A percentile compares a stretch with the other conserved stretches of the same genome.
Conservation (phyloP, 2,888 invertebrate genomes). For the Rhogogaster chlorosoma region DNA sequence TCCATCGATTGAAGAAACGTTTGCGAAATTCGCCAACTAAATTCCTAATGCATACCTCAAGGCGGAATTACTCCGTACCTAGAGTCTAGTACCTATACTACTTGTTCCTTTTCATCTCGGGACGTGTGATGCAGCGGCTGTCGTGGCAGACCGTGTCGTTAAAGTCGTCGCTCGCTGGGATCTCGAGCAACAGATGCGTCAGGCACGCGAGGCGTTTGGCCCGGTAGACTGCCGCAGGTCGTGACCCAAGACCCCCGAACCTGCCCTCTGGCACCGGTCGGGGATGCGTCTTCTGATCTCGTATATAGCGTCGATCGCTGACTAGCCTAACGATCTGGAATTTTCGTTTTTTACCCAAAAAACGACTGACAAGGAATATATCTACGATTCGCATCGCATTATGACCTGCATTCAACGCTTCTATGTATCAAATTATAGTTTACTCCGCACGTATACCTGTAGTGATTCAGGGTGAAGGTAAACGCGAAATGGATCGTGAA, state of each 20-base stretch:
- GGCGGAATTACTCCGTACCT: not conserved
- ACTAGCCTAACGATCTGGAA: not conserved
- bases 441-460: not conserved
- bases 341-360: not conserved
- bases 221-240: constrained; percentile 69
- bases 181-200: constrained; percentile 75
- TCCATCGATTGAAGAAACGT: not conserved
- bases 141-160: constrained; percentile 63
- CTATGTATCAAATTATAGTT: not conserved
- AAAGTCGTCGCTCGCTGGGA: constrained; percentile 59
- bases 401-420: not conserved
- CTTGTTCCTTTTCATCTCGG: not conserved
- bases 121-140: constrained; percentile 39
- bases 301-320: not conserved
- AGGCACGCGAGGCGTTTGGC: constrained; percentile 72
- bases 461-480: not conserved
- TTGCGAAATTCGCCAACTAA: not conserved
- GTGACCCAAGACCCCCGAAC: constrained; percentile 70
- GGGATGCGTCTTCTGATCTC: constrained; percentile 42
- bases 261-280: constrained; percentile 43
- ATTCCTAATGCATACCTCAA: not conserved
- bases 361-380: not conserved
- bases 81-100: not conserved
- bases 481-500: constrained; percentile 71
- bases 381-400: not conserved